A percentile compares a stretch with the other conserved stretches of the same genome.
phyloP scores from a whole-genome alignment of 2,888 invertebrate genomes.

The Cephus spinipes region DNA sequence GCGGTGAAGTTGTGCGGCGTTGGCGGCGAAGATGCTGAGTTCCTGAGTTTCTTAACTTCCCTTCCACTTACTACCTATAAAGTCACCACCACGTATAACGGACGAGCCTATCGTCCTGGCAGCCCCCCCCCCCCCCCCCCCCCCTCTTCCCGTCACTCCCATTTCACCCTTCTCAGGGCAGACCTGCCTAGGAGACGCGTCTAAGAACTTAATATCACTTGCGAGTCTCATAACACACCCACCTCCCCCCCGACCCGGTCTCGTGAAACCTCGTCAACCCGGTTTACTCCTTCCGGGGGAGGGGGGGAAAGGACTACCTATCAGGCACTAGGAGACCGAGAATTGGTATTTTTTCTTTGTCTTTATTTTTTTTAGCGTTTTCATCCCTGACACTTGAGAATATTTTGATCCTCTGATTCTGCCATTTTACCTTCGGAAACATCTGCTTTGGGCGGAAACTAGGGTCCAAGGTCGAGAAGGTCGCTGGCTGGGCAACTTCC shows the following conservation, averaged over 20 bases:
- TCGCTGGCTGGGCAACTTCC: not conserved
- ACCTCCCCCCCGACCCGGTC: not conserved
- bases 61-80: constrained; percentile 3
- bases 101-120: not conserved
- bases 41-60: constrained; percentile 40
- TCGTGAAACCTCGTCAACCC: no score
- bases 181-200: not conserved
- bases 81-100: not conserved
- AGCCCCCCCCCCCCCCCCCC: not conserved
- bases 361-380: not conserved
- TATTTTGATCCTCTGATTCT: not conserved
- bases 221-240: not conserved
- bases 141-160: not conserved
- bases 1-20: constrained; percentile 48
- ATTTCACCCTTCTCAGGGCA: not conserved
- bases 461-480: not conserved
- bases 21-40: constrained; percentile 45
- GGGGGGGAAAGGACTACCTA: no score
- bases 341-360: not conserved
- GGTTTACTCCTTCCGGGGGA: no score
- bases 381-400: not conserved
- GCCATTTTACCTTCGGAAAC: not conserved
- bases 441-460: not conserved
- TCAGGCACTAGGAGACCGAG: not conserved
- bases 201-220: constrained; percentile 3